Evolutionary conservation across 2,888 invertebrate genomes (phyloP).

Genomic region (Bimastos eiseni): DNA sequence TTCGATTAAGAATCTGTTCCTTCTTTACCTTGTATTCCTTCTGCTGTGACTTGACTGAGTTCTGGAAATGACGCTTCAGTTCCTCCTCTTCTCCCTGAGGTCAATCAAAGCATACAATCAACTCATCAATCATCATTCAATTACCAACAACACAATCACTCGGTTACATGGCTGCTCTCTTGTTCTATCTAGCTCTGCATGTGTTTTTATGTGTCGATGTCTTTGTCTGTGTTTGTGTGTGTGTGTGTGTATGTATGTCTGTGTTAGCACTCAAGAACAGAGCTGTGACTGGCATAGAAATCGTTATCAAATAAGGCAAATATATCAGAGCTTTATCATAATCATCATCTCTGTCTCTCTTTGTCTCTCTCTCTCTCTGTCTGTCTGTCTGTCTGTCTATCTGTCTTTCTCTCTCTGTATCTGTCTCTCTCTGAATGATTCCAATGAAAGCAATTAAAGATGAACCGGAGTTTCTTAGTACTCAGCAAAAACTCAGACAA

Average conservation of each 20-base stretch:
- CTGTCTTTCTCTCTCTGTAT: background rate
- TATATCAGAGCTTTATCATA: too few species aligned
- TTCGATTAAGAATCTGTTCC: slow-evolving; percentile 88
- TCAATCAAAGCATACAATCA: slow-evolving; percentile 31
- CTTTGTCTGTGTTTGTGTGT: background rate
- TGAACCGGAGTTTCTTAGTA: too few species aligned
- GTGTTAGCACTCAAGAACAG: too few species aligned
- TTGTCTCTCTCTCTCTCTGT: background rate
- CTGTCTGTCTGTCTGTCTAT: too few species aligned
- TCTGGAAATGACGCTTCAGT: slow-evolving; percentile 96
- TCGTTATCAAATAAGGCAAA: too few species aligned
- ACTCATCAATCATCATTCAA: too few species aligned
- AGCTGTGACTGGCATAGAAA: too few species aligned
- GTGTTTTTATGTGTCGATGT: background rate
- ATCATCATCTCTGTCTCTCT: too few species aligned
- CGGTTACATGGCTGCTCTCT: background rate
- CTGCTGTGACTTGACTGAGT: slow-evolving; percentile 97
- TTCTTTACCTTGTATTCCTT: slow-evolving; percentile 98
- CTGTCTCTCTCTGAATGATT: too few species aligned
- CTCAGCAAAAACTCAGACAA: too few species aligned
- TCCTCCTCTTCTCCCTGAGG: slow-evolving; percentile 94
- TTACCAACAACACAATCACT: background rate
- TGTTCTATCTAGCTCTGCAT: background rate
- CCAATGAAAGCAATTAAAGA: too few species aligned
- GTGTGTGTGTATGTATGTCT: too few species aligned